phyloP scores from a whole-genome alignment of 2,888 invertebrate genomes.

The Zygaena filipendulae region DNA sequence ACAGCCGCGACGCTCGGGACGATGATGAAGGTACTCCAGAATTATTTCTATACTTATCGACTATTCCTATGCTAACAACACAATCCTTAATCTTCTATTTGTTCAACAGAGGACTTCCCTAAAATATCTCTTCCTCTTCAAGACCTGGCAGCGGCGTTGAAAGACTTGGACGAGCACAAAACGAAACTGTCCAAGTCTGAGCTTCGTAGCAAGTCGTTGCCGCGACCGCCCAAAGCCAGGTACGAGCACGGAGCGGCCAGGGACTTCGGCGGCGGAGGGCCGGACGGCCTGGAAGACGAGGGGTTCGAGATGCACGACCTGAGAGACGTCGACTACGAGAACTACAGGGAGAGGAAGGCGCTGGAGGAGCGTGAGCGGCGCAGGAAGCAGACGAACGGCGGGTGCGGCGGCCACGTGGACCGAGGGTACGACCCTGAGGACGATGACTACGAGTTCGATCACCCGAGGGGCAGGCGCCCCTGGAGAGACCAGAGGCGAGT shows the following conservation, averaged over 20 bases:
- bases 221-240: slow-evolving; percentile 38
- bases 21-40: slow-evolving; percentile 31
- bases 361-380: slow-evolving; percentile 30
- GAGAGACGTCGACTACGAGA: slow-evolving; percentile 51
- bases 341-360: slow-evolving; percentile 59
- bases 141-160: slow-evolving; percentile 53
- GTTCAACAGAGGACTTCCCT: slow-evolving; percentile 55
- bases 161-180: slow-evolving; percentile 46
- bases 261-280: slow-evolving; percentile 35
- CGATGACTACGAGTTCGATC: slow-evolving; percentile 50
- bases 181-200: slow-evolving; percentile 38
- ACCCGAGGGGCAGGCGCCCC: slow-evolving; percentile 28
- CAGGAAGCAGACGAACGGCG: slow-evolving; percentile 31
- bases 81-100: no score
- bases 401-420: slow-evolving; percentile 30
- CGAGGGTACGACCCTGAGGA: slow-evolving; percentile 54
- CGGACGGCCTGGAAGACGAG: slow-evolving; percentile 42
- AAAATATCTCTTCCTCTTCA: slow-evolving; percentile 52
- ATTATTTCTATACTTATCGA: not conserved
- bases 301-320: slow-evolving; percentile 53
- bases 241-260: slow-evolving; percentile 40
- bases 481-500: slow-evolving; percentile 29
- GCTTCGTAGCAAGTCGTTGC: slow-evolving; percentile 46
- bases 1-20: slow-evolving; percentile 27
- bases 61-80: not conserved